These are phyloP conservation scores for Petrocephalus microphthalmus DNA, from an alignment of 2,113 vertebrate species.

Conservation along the genomic window DNA sequence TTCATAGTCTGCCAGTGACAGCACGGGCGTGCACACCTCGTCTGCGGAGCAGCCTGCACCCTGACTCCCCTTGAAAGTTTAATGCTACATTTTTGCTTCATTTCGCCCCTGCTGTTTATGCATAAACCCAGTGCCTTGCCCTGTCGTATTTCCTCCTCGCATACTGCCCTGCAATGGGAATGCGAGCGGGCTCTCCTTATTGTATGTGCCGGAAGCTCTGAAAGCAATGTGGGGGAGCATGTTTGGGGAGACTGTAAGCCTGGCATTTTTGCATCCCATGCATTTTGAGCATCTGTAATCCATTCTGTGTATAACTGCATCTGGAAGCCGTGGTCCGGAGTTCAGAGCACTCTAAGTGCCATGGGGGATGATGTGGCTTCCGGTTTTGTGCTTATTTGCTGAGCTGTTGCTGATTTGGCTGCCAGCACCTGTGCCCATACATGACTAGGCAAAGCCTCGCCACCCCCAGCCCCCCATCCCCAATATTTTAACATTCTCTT, in stretches of 20 bases:
- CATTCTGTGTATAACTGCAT: not conserved
- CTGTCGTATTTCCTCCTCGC: not conserved
- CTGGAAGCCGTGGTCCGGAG: conserved; percentile 32
- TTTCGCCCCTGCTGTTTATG: conserved; percentile 1
- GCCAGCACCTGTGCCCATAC: conserved; percentile 47
- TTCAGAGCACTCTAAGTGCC: conserved; percentile 27
- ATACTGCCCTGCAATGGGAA: not conserved
- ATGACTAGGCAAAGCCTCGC: conserved; percentile 47
- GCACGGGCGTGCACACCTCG: conserved; percentile 3
- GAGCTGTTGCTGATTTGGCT: conserved; percentile 53
- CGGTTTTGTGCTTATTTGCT: not conserved
- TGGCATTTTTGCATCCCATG: not conserved
- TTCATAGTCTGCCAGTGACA: conserved; percentile 18
- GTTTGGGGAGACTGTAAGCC: not conserved
- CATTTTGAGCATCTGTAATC: not conserved
- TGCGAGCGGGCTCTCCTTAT: not conserved
- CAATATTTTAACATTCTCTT: not conserved
- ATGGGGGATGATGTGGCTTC: not conserved
- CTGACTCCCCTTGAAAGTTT: conserved; percentile 9
- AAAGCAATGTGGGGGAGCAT: not conserved
- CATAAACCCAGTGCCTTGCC: not conserved
- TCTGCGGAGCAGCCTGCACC: conserved; percentile 23
- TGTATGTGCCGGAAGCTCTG: not conserved
- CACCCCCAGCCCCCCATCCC: not conserved
- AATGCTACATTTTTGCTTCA: conserved; percentile 16